phyloP scores from a whole-genome alignment of 2,113 vertebrate species.

The Sinosuthora webbiana region DNA sequence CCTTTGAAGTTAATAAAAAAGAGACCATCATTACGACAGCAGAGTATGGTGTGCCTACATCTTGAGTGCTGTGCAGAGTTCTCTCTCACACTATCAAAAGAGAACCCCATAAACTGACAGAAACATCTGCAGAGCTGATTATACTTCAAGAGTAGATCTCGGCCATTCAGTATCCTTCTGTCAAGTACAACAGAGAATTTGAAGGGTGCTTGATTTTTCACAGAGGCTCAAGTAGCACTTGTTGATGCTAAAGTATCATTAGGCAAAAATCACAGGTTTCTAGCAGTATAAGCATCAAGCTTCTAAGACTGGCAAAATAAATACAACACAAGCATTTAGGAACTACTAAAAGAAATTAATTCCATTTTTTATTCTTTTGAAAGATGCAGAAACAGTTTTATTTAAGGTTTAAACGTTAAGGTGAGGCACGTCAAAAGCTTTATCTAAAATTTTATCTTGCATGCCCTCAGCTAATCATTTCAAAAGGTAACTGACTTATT shows the following conservation, averaged over 20 bases:
- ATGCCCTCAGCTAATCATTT: background rate
- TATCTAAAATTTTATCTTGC: background rate
- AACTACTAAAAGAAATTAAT: background rate
- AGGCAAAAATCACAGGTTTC: background rate
- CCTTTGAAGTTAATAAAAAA: background rate
- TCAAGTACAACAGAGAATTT: background rate
- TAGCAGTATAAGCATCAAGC: background rate
- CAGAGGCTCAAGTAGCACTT: conserved; percentile 29
- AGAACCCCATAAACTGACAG: background rate
- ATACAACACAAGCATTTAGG: background rate
- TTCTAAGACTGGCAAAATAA: background rate
- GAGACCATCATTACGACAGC: background rate
- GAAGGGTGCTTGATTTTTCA: conserved; percentile 35
- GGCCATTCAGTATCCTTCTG: background rate
- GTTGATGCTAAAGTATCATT: background rate
- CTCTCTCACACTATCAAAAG: background rate
- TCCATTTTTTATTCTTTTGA: background rate
- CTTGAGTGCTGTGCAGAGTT: background rate
- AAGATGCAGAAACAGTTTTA: background rate
- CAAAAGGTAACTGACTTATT: background rate
- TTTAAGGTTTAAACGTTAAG: background rate
- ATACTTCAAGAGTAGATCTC: background rate
- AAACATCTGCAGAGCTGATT: conserved; percentile 2
- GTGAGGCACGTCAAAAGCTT: background rate
- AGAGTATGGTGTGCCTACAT: background rate